Evolutionary conservation across 2,113 vertebrate genomes (phyloP).

Genomic region (Gallinago undulata): DNA sequence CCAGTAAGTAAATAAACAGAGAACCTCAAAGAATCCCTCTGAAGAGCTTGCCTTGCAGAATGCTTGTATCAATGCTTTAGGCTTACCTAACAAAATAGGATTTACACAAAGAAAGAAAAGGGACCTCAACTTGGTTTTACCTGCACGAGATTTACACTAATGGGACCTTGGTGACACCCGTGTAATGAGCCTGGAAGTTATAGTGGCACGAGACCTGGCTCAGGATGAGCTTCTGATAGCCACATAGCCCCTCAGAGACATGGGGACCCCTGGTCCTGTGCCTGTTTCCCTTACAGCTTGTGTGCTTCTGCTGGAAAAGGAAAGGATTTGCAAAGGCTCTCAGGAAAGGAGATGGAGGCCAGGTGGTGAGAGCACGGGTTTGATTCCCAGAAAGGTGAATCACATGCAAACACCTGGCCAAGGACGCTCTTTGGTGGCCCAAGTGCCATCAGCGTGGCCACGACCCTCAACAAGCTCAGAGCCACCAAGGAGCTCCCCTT

Average conservation of each 20-base stretch:
- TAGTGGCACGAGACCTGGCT: not conserved
- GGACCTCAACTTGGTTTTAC: not conserved
- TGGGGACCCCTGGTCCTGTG: rapidly evolving
- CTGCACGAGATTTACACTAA: not conserved
- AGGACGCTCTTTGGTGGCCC: rapidly evolving
- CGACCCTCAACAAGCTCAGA: not conserved
- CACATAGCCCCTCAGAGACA: not conserved
- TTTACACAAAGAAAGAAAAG: not conserved
- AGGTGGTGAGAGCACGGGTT: rapidly evolving
- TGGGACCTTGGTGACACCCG: not conserved
- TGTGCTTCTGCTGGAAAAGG: not conserved
- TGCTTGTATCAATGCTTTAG: not conserved
- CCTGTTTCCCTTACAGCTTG: not conserved
- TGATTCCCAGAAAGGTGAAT: rapidly evolving
- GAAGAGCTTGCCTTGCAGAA: not conserved
- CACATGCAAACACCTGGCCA: rapidly evolving
- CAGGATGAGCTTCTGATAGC: not conserved
- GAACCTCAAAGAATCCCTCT: not conserved
- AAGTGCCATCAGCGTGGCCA: rapidly evolving
- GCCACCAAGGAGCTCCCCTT: not conserved
- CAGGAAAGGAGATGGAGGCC: not conserved
- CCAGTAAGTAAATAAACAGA: not conserved
- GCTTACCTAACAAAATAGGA: not conserved
- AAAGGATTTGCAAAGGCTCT: not conserved
- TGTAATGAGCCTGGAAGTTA: not conserved